These are phyloP conservation scores for Mythimna ferrago DNA, from an alignment of 2,888 invertebrate species.

Conservation along the genomic window DNA sequence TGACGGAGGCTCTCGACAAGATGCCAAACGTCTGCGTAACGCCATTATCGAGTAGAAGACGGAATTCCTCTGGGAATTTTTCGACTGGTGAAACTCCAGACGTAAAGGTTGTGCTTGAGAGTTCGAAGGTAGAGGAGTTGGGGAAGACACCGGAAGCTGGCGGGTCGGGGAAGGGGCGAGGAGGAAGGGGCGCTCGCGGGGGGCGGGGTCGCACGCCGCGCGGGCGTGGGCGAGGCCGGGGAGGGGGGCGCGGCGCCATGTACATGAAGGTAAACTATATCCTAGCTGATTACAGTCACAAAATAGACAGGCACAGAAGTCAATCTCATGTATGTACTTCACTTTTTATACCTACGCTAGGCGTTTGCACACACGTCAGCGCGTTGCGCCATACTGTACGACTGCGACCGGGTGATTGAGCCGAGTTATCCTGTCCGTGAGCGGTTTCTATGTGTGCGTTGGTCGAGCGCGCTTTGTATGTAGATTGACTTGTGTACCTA, in stretches of 20 bases:
- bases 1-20: constrained; percentile 87
- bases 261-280: constrained; percentile 72
- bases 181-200: constrained; percentile 70
- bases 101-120: constrained; percentile 70
- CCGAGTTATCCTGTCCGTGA: too few relatives aligned
- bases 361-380: too few relatives aligned
- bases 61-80: constrained; percentile 73
- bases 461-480: too few relatives aligned
- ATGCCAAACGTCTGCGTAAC: constrained; percentile 80
- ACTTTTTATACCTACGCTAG: too few relatives aligned
- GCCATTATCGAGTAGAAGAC: constrained; percentile 80
- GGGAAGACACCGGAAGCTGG: constrained; percentile 75
- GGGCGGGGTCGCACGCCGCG: constrained; percentile 74
- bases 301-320: too few relatives aligned
- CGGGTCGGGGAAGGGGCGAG: constrained; percentile 62
- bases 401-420: too few relatives aligned
- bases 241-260: constrained; percentile 83
- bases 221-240: constrained; percentile 81
- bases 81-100: constrained; percentile 70
- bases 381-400: too few relatives aligned
- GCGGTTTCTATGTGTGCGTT: too few relatives aligned
- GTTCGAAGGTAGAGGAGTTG: constrained; percentile 72
- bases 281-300: neutral
- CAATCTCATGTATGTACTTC: too few relatives aligned
- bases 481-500: too few relatives aligned